Evolutionary conservation across 2,113 vertebrate species (phyloP).

Genomic region (Entelurus aequoreus): DNA sequence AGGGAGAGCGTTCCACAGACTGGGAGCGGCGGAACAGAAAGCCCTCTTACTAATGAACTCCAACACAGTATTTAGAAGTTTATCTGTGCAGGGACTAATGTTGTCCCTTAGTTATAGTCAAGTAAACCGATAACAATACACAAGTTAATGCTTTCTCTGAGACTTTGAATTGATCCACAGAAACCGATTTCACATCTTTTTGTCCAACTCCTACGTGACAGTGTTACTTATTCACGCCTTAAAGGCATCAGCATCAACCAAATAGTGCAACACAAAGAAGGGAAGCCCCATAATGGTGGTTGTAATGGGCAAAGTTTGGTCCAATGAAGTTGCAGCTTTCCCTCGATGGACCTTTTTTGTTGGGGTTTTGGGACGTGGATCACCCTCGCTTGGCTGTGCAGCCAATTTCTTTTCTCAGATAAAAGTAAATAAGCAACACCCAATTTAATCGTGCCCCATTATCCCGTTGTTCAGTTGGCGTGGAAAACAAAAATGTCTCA

Average conservation of each 20-base stretch:
- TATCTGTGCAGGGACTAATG: slow-evolving; percentile 14
- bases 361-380: slow-evolving; percentile 30
- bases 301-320: slow-evolving; percentile 59
- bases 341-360: slow-evolving; percentile 45
- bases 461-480: slow-evolving; percentile 49
- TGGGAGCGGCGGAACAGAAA: no score
- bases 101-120: slow-evolving; percentile 24
- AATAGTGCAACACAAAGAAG: slow-evolving; percentile 26
- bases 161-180: slow-evolving; percentile 37
- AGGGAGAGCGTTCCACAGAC: no score
- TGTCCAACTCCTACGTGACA: slow-evolving; percentile 26
- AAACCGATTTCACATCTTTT: slow-evolving; percentile 40
- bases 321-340: slow-evolving; percentile 28
- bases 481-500: slow-evolving; percentile 55
- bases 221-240: slow-evolving; percentile 28
- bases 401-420: slow-evolving; percentile 64
- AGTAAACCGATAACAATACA: neutral
- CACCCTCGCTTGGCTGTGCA: slow-evolving; percentile 29
- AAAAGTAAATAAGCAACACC: slow-evolving; percentile 67
- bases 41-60: slow-evolving; percentile 14
- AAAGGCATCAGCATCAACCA: slow-evolving; percentile 29
- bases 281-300: slow-evolving; percentile 32
- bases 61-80: slow-evolving; percentile 6
- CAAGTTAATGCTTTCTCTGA: slow-evolving; percentile 5
- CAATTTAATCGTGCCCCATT: slow-evolving; percentile 69